phyloP scores from a whole-genome alignment of 1,140 invertebrate species.

The Trissolcus basalis region DNA sequence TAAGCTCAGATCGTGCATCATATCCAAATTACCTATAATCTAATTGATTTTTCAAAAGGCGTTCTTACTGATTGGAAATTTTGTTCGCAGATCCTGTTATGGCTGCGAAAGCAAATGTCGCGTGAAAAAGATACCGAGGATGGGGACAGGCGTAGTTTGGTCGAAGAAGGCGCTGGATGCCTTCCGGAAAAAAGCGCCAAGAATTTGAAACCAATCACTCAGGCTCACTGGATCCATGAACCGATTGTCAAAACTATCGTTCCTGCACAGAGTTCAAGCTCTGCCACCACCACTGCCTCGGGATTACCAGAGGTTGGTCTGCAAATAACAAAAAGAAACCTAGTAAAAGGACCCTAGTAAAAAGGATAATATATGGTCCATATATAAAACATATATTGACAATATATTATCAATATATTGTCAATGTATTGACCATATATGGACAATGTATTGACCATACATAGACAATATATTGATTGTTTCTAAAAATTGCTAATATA shows the following conservation, averaged over 20 bases:
- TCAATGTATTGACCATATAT: no score
- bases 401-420: no score
- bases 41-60: background rate
- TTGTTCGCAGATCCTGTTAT: conserved; percentile 72
- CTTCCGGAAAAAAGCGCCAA: conserved; percentile 64
- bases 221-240: conserved; percentile 73
- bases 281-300: conserved; percentile 45
- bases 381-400: no score
- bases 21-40: background rate
- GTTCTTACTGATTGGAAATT: no score
- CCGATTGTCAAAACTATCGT: conserved; percentile 70
- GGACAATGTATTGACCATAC: no score
- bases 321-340: no score
- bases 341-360: no score
- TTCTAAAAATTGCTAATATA: no score
- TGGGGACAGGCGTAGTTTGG: conserved; percentile 72
- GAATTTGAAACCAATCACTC: conserved; percentile 60
- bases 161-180: conserved; percentile 70
- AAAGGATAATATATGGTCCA: no score
- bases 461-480: no score
- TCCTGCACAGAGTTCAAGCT: conserved; percentile 50
- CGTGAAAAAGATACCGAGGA: conserved; percentile 74
- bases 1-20: conserved; percentile 36
- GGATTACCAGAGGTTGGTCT: conserved; percentile 67
- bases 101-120: conserved; percentile 77